Conservation (phyloP, 2,113 vertebrate genomes). For the Eira barbara region DNA sequence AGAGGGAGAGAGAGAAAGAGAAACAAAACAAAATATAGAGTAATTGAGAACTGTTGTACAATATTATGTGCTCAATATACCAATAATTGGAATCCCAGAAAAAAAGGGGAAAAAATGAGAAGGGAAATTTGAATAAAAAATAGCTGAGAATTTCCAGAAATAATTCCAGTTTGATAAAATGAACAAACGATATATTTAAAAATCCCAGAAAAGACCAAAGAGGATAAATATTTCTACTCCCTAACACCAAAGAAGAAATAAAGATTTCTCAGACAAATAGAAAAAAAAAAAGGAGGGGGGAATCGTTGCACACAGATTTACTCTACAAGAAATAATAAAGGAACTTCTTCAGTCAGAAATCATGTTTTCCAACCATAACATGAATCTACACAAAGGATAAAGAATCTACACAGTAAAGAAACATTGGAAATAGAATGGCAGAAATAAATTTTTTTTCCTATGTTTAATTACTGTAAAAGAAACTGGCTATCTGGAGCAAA, state of each 20-base stretch:
- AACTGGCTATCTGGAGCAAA: neutral
- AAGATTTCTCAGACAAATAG: neutral
- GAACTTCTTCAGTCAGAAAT: neutral
- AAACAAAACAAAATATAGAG: neutral
- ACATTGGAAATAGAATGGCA: neutral
- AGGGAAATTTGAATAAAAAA: neutral
- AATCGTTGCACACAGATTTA: neutral
- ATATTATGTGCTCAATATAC: too few relatives aligned
- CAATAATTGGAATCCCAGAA: neutral
- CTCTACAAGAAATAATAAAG: neutral
- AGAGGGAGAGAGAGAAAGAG: neutral
- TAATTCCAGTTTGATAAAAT: neutral
- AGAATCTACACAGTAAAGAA: neutral
- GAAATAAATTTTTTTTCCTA: neutral
- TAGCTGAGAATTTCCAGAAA: neutral
- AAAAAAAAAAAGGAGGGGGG: neutral
- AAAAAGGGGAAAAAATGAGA: neutral
- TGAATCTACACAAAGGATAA: neutral
- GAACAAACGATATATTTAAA: neutral
- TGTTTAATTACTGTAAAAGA: neutral
- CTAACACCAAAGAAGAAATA: neutral
- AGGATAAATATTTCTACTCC: neutral
- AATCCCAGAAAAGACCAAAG: neutral
- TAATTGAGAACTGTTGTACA: neutral
- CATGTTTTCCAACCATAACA: neutral